A percentile compares a stretch with the other conserved stretches of the same genome.
These are phyloP conservation scores for Nansenia antarctica DNA, from an alignment of 2,113 vertebrate genomes.

Conservation along the genomic window DNA sequence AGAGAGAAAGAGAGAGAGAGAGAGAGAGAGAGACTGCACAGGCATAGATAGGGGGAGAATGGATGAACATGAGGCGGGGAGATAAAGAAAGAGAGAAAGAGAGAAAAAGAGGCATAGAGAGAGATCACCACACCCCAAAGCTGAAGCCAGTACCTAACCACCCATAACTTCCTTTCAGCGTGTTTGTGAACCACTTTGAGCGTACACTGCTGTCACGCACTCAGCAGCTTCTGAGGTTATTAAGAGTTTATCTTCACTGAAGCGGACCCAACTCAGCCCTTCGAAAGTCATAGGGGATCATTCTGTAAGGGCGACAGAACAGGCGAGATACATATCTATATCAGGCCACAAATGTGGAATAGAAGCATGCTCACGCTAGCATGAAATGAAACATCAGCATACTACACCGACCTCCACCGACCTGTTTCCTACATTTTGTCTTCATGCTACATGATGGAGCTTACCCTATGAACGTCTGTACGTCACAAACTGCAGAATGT, in stretches of 20 bases:
- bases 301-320: not conserved
- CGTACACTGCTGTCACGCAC: not conserved
- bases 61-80: not conserved
- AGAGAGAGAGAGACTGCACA: not conserved
- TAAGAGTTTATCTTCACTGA: not conserved
- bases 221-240: not conserved
- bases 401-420: not conserved
- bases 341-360: not conserved
- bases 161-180: not conserved
- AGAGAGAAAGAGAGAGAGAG: not conserved
- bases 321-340: not conserved
- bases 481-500: too few species aligned
- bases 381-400: not conserved
- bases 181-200: too few species aligned
- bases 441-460: too few species aligned
- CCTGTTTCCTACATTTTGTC: not conserved
- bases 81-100: not conserved
- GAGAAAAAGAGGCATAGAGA: not conserved
- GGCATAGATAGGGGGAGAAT: not conserved
- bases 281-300: not conserved
- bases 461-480: too few species aligned
- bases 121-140: not conserved
- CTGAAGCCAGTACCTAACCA: not conserved
- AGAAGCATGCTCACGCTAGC: not conserved
- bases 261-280: not conserved